Evolutionary conservation across 2,888 invertebrate species (phyloP).

Genomic region (Linnaemya tessellans): DNA sequence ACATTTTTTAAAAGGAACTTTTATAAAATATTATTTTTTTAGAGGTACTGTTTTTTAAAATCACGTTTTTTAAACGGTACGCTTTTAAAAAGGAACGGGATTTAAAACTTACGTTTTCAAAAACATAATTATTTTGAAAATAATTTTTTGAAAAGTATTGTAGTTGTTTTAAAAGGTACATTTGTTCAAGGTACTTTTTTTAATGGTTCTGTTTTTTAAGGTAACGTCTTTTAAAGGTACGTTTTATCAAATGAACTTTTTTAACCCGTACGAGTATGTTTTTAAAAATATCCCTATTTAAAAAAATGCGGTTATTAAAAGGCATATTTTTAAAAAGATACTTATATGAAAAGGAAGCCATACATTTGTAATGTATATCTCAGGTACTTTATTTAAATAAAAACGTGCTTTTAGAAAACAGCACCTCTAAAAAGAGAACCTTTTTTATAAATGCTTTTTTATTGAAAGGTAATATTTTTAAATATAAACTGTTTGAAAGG

Average conservation of each 20-base stretch:
- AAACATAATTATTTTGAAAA: no score
- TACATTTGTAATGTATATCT: no score
- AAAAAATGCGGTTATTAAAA: no score
- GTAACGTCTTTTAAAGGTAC: background rate
- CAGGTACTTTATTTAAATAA: no score
- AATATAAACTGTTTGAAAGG: background rate
- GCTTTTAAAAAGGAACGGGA: background rate
- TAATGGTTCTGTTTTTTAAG: background rate
- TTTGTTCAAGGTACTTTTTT: background rate
- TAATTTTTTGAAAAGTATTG: background rate
- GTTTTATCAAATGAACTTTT: background rate
- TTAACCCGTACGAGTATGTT: no score
- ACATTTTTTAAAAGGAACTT: background rate
- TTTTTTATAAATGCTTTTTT: no score
- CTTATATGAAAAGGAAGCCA: no score
- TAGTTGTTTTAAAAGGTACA: background rate
- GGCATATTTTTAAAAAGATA: background rate
- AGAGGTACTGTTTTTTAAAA: background rate
- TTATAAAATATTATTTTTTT: background rate
- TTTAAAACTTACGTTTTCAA: no score
- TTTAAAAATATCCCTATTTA: background rate
- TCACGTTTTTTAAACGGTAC: background rate
- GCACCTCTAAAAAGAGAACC: background rate
- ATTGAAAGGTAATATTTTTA: background rate
- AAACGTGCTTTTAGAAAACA: background rate